A percentile compares a stretch with the other conserved stretches of the same genome.
Evolutionary conservation across 2,888 invertebrate genomes (phyloP).

Genomic region (Geotrupes spiniger): DNA sequence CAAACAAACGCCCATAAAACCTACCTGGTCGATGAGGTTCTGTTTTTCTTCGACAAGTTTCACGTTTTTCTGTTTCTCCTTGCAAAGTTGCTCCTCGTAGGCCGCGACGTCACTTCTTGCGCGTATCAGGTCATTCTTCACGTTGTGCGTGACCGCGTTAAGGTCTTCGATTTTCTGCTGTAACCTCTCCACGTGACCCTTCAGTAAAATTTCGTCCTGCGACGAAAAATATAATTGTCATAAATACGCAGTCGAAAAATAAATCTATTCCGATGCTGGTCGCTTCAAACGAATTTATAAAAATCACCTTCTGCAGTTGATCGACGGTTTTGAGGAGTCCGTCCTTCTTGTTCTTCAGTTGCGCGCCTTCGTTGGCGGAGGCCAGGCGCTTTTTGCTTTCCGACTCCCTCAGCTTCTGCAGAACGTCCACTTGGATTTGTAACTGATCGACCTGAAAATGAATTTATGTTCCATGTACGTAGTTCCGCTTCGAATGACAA

Average conservation of each 20-base stretch:
- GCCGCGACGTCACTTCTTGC: slow-evolving; percentile 27
- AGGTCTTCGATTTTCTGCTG: slow-evolving; percentile 12
- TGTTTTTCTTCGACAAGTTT: slow-evolving; percentile 53
- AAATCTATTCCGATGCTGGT: too few species aligned
- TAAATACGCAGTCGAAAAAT: too few species aligned
- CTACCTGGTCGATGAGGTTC: slow-evolving; percentile 39
- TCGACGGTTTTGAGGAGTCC: slow-evolving; percentile 6
- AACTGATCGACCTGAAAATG: slow-evolving; percentile 45
- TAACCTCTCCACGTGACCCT: slow-evolving; percentile 6
- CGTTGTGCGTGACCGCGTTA: slow-evolving; percentile 12
- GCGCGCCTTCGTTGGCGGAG: slow-evolving; percentile 16
- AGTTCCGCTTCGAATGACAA: slow-evolving; percentile 20
- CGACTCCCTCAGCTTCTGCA: slow-evolving; percentile 58
- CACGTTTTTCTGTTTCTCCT: slow-evolving; percentile 37
- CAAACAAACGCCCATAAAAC: neutral
- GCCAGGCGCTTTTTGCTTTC: slow-evolving; percentile 50
- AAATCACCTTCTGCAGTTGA: slow-evolving; percentile 10
- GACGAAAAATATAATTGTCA: slow-evolving; percentile 16
- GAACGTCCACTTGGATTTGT: slow-evolving; percentile 58
- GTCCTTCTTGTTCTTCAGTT: slow-evolving; percentile 9
- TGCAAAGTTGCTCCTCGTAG: slow-evolving; percentile 25
- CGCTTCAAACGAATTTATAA: neutral
- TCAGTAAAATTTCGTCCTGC: slow-evolving; percentile 41
- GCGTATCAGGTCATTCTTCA: slow-evolving; percentile 26
- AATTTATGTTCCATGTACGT: neutral